These are phyloP conservation scores for Caenorhabditis auriculariae DNA, from an alignment of 2,888 invertebrate species.

Conservation along the genomic window DNA sequence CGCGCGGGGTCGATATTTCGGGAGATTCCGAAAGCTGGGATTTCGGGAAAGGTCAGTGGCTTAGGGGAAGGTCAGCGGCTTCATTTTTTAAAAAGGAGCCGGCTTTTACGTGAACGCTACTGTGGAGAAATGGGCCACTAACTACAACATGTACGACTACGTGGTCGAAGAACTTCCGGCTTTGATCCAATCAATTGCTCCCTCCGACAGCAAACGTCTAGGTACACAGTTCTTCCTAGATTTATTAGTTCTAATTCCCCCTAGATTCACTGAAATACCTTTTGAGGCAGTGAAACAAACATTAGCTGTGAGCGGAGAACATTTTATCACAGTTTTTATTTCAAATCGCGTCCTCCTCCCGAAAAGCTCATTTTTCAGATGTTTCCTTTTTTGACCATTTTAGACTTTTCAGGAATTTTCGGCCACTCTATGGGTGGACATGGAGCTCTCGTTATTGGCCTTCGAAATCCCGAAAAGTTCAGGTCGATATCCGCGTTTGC, in stretches of 20 bases:
- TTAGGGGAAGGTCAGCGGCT: neutral
- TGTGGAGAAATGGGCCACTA: constrained; percentile 83
- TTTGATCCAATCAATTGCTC: constrained; percentile 19
- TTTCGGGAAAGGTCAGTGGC: constrained; percentile 85
- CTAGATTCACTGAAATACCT: no score
- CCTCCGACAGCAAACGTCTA: constrained; percentile 19
- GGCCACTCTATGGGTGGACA: constrained; percentile 88
- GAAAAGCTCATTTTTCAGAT: neutral
- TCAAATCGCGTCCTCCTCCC: no score
- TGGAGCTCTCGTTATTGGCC: constrained; percentile 75
- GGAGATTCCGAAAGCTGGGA: constrained; percentile 91
- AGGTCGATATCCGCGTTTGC: constrained; percentile 85
- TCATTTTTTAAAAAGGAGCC: constrained; percentile 68
- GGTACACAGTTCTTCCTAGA: no score
- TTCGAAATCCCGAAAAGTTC: constrained; percentile 75
- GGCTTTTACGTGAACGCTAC: constrained; percentile 93
- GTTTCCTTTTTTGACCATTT: constrained; percentile 68
- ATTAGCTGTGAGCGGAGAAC: no score
- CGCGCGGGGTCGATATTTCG: constrained; percentile 80
- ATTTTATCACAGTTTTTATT: no score
- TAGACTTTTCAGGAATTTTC: constrained; percentile 70
- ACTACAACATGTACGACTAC: constrained; percentile 94
- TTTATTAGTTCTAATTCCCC: no score
- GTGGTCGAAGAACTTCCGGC: constrained; percentile 69
- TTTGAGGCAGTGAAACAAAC: no score